Evolutionary conservation across 2,797 vertebrate genomes (phyloP).

Genomic region (Xenentodon cancila): DNA sequence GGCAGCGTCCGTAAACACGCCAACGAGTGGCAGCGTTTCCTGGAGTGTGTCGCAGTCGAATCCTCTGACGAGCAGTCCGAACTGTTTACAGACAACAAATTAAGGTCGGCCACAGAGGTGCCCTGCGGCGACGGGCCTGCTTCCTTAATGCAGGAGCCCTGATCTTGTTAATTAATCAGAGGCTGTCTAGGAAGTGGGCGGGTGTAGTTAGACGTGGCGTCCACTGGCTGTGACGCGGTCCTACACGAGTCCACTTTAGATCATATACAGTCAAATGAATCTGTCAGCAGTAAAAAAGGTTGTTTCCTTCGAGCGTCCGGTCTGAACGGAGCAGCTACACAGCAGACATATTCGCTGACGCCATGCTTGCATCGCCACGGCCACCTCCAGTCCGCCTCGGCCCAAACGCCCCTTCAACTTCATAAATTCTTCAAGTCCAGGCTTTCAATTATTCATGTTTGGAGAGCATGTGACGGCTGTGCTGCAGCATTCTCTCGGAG

Average conservation of each 20-base stretch:
- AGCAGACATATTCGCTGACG: slow-evolving; percentile 3
- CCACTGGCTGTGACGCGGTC: slow-evolving; percentile 50
- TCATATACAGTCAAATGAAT: slow-evolving; percentile 19
- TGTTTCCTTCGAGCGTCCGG: too few species aligned
- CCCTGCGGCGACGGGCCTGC: background rate
- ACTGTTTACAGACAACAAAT: slow-evolving; percentile 64
- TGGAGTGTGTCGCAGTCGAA: slow-evolving; percentile 14
- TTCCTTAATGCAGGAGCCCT: slow-evolving; percentile 46
- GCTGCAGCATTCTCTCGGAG: slow-evolving; percentile 67
- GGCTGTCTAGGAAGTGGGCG: slow-evolving; percentile 63
- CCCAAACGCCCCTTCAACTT: slow-evolving; percentile 71
- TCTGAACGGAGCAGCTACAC: background rate
- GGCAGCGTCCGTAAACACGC: slow-evolving; percentile 1
- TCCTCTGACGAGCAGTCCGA: slow-evolving; percentile 22
- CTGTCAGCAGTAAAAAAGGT: background rate
- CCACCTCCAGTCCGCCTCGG: slow-evolving; percentile 40
- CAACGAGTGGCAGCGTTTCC: slow-evolving; percentile 25
- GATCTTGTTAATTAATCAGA: slow-evolving; percentile 73
- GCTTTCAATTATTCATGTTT: slow-evolving; percentile 75
- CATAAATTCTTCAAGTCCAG: slow-evolving; percentile 78
- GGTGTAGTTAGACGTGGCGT: slow-evolving; percentile 61
- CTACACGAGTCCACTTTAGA: slow-evolving; percentile 42
- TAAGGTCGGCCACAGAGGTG: slow-evolving; percentile 20
- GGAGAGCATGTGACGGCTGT: slow-evolving; percentile 59
- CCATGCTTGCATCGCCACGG: slow-evolving; percentile 7